Evolutionary conservation across 2,888 invertebrate genomes (phyloP).

Genomic region (Nebria brevicollis): DNA sequence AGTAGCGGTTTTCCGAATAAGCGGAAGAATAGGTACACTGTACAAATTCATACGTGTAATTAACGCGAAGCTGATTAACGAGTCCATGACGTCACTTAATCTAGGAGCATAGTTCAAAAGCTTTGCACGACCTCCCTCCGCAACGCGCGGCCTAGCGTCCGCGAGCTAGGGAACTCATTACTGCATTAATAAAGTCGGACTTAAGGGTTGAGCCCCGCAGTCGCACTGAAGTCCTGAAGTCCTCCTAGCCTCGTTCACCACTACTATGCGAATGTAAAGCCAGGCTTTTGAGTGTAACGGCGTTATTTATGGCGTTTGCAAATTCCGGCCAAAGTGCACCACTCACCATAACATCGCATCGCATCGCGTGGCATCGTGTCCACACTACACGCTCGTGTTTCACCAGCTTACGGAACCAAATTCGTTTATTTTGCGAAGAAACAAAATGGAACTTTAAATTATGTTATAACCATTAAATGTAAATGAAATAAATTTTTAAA

Average conservation of each 20-base stretch:
- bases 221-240: not conserved
- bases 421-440: not conserved
- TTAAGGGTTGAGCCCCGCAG: conserved; percentile 31
- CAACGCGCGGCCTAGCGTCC: conserved; percentile 5
- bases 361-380: not conserved
- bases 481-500: too few species aligned
- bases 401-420: not conserved
- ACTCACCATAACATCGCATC: not conserved
- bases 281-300: conserved; percentile 39
- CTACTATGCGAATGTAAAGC: conserved; percentile 38
- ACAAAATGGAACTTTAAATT: not conserved
- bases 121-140: conserved; percentile 11
- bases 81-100: conserved; percentile 43
- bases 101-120: conserved; percentile 46
- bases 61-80: conserved; percentile 44
- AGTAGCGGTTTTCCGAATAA: not conserved
- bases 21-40: not conserved
- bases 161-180: conserved; percentile 17
- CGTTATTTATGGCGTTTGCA: conserved; percentile 36
- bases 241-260: not conserved
- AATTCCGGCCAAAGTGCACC: conserved; percentile 43
- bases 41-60: conserved; percentile 46
- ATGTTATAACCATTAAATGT: not conserved
- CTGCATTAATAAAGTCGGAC: conserved; percentile 46
- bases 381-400: not conserved